Evolutionary conservation across 2,113 vertebrate species (phyloP).

Genomic region (Boulengeromyrus knoepffleri): DNA sequence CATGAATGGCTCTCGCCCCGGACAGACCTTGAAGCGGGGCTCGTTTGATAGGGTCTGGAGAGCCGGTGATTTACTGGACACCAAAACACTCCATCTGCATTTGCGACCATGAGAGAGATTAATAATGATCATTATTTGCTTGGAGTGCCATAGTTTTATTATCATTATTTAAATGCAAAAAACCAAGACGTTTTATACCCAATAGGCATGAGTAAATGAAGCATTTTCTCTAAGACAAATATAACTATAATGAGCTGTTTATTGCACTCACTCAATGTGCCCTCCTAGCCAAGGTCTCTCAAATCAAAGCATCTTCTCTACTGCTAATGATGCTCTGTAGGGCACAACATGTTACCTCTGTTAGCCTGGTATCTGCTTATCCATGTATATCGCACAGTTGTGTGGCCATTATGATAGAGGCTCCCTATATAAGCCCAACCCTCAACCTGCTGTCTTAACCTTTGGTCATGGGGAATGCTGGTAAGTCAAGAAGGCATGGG

Average conservation of each 20-base stretch:
- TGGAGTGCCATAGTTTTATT: neutral
- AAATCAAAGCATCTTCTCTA: neutral
- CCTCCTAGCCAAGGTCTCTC: neutral
- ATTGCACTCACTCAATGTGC: neutral
- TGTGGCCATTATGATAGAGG: neutral
- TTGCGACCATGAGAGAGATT: neutral
- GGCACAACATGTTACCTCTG: neutral
- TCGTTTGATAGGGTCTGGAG: neutral
- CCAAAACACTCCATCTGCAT: neutral
- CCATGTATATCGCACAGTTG: neutral
- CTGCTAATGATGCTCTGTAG: neutral
- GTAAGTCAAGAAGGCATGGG: neutral
- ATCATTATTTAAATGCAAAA: conserved; percentile 3
- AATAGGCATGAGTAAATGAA: neutral
- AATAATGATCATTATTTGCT: neutral
- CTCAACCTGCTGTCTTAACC: neutral
- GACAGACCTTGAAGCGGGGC: neutral
- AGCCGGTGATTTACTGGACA: neutral
- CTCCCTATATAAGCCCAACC: neutral
- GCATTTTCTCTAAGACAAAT: neutral
- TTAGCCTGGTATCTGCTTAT: neutral
- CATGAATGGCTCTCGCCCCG: neutral
- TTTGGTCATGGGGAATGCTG: neutral
- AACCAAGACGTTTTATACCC: neutral
- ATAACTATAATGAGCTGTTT: neutral